Conservation (phyloP, 2,888 invertebrate genomes). For the Sinotaia quadrata region DNA sequence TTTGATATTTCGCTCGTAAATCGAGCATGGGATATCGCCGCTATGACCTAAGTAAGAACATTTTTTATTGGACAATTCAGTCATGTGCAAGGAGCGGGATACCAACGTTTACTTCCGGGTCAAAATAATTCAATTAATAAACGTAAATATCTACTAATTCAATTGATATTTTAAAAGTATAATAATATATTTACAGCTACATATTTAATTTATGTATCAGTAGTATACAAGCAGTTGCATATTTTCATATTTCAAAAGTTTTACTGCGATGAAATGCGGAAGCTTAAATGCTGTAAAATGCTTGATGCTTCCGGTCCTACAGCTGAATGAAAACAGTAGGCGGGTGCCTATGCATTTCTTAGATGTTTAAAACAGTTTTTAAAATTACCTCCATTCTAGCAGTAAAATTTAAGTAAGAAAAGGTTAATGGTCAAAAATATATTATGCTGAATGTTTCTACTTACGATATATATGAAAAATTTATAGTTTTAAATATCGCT, state of each 20-base stretch:
- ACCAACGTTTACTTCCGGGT: constrained; percentile 5
- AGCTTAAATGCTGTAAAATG: neutral
- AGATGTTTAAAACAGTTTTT: too few relatives aligned
- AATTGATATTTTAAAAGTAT: too few relatives aligned
- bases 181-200: too few relatives aligned
- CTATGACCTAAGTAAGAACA: constrained; percentile 2
- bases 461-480: too few relatives aligned
- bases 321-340: constrained; percentile 12
- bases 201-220: neutral
- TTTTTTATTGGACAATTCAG: constrained; percentile 7
- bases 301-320: neutral
- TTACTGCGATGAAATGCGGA: neutral
- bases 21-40: constrained; percentile 13
- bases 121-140: too few relatives aligned
- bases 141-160: too few relatives aligned
- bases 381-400: too few relatives aligned
- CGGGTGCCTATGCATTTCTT: constrained; percentile 4
- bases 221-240: neutral
- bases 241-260: neutral
- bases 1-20: constrained; percentile 38
- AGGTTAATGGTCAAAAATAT: too few relatives aligned
- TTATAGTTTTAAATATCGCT: too few relatives aligned
- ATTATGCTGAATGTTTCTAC: too few relatives aligned
- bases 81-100: neutral
- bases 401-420: too few relatives aligned